phyloP scores from a whole-genome alignment of 2,888 invertebrate species.

The Drosophila birchii region DNA sequence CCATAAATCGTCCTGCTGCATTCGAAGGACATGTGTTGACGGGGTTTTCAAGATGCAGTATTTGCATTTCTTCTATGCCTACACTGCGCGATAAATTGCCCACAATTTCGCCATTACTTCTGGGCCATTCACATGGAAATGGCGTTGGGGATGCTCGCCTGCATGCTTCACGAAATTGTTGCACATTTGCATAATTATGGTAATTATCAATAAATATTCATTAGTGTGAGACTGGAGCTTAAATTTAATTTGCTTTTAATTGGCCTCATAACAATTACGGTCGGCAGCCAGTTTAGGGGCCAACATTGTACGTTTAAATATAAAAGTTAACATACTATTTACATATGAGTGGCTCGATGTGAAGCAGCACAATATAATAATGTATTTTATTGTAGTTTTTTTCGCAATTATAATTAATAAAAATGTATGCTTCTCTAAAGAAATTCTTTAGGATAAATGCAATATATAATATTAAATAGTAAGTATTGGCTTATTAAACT shows the following conservation, averaged over 20 bases:
- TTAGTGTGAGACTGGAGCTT: constrained; percentile 66
- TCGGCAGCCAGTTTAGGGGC: constrained; percentile 62
- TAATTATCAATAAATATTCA: constrained; percentile 75
- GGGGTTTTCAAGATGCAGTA: constrained; percentile 45
- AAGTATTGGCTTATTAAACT: background rate
- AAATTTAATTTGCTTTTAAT: constrained; percentile 74
- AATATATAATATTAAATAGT: no score
- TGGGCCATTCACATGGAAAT: constrained; percentile 18
- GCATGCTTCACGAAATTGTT: constrained; percentile 61
- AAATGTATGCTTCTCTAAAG: background rate
- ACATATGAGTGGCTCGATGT: background rate
- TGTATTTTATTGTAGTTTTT: background rate
- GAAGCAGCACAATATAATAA: background rate
- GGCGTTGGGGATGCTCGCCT: constrained; percentile 29
- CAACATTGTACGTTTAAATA: constrained; percentile 29
- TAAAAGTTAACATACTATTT: constrained; percentile 11
- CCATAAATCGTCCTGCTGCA: constrained; percentile 26
- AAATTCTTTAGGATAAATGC: background rate
- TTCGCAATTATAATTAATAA: background rate
- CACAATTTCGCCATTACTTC: background rate
- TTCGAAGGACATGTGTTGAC: constrained; percentile 49
- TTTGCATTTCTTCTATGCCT: constrained; percentile 19
- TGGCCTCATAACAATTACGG: constrained; percentile 67
- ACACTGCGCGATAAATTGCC: constrained; percentile 15
- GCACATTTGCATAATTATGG: constrained; percentile 74